Conservation (phyloP, 2,113 vertebrate genomes). For the Apaloderma vittatum region DNA sequence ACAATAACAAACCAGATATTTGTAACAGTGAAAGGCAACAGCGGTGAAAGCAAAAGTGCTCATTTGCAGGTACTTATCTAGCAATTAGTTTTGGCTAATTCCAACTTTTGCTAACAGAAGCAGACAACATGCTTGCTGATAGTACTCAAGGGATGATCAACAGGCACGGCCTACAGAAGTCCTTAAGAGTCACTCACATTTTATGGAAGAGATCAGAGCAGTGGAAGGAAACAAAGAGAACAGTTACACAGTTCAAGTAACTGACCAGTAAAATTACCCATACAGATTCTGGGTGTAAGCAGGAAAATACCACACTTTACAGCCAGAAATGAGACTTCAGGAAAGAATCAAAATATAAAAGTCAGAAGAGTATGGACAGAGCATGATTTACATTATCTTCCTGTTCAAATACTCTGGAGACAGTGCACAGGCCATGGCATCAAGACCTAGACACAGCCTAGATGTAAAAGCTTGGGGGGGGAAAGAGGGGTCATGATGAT, state of each 20-base stretch:
- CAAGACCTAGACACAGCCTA: neutral
- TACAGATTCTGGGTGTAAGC: neutral
- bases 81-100: neutral
- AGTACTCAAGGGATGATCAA: neutral
- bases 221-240: neutral
- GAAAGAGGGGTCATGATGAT: neutral
- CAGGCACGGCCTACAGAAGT: neutral
- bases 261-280: neutral
- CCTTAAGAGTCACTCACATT: neutral
- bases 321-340: neutral
- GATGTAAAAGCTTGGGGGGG: neutral
- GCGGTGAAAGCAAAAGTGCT: neutral
- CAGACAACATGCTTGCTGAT: neutral
- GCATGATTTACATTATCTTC: neutral
- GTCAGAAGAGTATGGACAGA: neutral
- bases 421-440: neutral
- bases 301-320: neutral
- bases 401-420: neutral
- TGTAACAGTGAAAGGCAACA: neutral
- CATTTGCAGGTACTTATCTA: neutral
- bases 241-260: neutral
- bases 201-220: neutral
- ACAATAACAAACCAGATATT: neutral
- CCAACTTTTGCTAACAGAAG: neutral
- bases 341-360: neutral